A percentile compares a stretch with the other conserved stretches of the same genome.
These are phyloP conservation scores for Nematopogon swammerdamellus DNA, from an alignment of 2,888 invertebrate species.

Conservation along the genomic window DNA sequence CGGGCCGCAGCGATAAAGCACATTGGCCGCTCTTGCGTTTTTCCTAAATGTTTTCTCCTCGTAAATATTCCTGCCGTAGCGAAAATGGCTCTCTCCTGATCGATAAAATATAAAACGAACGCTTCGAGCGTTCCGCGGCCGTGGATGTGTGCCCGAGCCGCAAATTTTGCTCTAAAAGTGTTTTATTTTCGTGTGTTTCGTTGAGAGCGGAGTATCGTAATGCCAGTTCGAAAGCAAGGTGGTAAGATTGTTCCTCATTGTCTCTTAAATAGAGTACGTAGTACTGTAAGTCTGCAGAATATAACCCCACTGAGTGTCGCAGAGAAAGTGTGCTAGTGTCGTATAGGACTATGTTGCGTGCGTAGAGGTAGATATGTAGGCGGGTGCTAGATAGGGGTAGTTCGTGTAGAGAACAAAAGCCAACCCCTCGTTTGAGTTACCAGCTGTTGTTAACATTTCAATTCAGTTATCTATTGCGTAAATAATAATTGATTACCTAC, in stretches of 20 bases:
- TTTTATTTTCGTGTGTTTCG: slow-evolving; percentile 33
- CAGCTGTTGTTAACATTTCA: no score
- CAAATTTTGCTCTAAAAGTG: slow-evolving; percentile 12
- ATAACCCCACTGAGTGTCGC: neutral
- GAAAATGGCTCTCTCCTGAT: slow-evolving; percentile 34
- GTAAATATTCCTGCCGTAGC: slow-evolving; percentile 32
- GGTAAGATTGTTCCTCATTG: slow-evolving; percentile 31
- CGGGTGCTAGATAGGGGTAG: no score
- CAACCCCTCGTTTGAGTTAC: no score
- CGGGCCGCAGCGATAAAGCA: slow-evolving; percentile 36
- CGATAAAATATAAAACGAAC: slow-evolving; percentile 40
- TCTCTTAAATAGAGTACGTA: slow-evolving; percentile 1
- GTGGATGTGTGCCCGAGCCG: slow-evolving; percentile 19
- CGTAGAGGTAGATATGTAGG: no score
- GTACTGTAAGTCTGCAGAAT: neutral
- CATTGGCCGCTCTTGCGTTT: slow-evolving; percentile 29
- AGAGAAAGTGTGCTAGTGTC: neutral
- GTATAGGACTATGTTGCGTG: no score
- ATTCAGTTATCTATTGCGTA: no score
- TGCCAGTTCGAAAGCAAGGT: slow-evolving; percentile 78
- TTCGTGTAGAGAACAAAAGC: no score
- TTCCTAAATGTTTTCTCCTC: slow-evolving; percentile 44
- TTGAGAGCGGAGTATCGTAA: slow-evolving; percentile 29
- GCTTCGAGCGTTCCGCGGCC: slow-evolving; percentile 20
- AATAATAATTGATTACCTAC: neutral